phyloP scores from a whole-genome alignment of 2,888 invertebrate genomes.

The Blastobasis lacticolella region DNA sequence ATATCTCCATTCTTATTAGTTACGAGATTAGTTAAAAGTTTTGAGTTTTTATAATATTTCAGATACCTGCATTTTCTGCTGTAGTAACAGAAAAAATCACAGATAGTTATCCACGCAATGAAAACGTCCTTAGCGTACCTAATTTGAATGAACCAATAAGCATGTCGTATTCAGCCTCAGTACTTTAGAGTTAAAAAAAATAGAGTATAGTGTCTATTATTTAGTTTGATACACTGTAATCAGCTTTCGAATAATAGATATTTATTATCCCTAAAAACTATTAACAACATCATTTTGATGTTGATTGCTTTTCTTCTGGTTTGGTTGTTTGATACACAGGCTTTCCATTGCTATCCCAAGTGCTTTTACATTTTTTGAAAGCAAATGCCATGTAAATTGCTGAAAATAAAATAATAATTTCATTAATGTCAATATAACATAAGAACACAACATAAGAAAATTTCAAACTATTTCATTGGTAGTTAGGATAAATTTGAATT shows the following conservation, averaged over 20 bases:
- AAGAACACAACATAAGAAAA: too few species aligned
- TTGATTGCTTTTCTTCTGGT: constrained; percentile 16
- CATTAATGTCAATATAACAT: not conserved
- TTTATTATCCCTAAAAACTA: not conserved
- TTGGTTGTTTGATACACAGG: constrained; percentile 60
- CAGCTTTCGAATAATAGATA: not conserved
- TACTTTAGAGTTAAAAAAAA: not conserved
- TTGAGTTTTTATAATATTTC: too few species aligned
- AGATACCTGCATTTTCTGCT: too few species aligned
- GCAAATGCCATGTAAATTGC: constrained; percentile 88
- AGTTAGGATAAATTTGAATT: not conserved
- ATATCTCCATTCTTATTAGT: too few species aligned
- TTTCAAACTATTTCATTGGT: not conserved
- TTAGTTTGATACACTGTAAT: not conserved
- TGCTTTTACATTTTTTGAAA: constrained; percentile 83
- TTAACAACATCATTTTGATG: constrained; percentile 2
- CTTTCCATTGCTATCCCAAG: constrained; percentile 78
- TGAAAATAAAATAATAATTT: constrained; percentile 49
- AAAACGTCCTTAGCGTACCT: too few species aligned
- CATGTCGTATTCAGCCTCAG: too few species aligned
- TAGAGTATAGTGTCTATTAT: not conserved
- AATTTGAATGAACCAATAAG: too few species aligned
- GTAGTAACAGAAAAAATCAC: too few species aligned
- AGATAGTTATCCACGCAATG: too few species aligned
- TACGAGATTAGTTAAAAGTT: too few species aligned